Percentiles rank a stretch among this genome's conserved stretches.
These are phyloP conservation scores for Argyrosomus japonicus DNA, from an alignment of 2,113 vertebrate species.

Conservation along the genomic window DNA sequence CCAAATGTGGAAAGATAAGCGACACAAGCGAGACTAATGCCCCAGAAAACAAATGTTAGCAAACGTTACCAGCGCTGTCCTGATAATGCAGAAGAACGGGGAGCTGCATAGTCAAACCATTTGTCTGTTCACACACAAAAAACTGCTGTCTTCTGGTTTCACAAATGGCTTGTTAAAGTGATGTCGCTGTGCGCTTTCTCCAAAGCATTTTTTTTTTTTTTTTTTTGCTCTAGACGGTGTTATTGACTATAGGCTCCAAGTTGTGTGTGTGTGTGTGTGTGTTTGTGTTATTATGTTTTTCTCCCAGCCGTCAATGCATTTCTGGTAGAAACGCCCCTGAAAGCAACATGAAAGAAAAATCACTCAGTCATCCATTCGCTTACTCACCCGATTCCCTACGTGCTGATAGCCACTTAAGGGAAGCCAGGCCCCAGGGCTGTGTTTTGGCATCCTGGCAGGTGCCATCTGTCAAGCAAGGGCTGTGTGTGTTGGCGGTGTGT, in stretches of 20 bases:
- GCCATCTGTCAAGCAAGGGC: slow-evolving; percentile 74
- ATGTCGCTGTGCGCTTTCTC: background rate
- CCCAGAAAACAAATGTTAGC: slow-evolving; percentile 23
- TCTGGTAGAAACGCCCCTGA: slow-evolving; percentile 36
- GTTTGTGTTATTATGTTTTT: slow-evolving; percentile 22
- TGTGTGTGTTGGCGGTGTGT: slow-evolving; percentile 33
- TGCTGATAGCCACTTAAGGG: slow-evolving; percentile 74
- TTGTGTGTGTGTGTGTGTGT: background rate
- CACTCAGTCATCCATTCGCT: slow-evolving; percentile 60
- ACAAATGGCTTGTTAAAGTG: slow-evolving; percentile 38
- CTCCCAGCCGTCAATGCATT: slow-evolving; percentile 19
- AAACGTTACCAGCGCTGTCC: background rate
- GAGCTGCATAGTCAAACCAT: background rate
- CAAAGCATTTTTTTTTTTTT: background rate
- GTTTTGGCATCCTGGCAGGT: slow-evolving; percentile 71
- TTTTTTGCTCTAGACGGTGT: slow-evolving; percentile 4
- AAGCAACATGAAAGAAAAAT: slow-evolving; percentile 59
- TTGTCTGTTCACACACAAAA: slow-evolving; percentile 22
- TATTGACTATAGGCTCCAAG: slow-evolving; percentile 36
- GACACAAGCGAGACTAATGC: slow-evolving; percentile 19
- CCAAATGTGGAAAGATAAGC: slow-evolving; percentile 1
- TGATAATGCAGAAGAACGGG: background rate
- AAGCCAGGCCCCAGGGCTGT: slow-evolving; percentile 66
- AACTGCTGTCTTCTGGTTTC: slow-evolving; percentile 13
- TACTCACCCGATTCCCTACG: slow-evolving; percentile 56